phyloP scores from a whole-genome alignment of 2,113 vertebrate species.

The Rhinolophus ferrumequinum region DNA sequence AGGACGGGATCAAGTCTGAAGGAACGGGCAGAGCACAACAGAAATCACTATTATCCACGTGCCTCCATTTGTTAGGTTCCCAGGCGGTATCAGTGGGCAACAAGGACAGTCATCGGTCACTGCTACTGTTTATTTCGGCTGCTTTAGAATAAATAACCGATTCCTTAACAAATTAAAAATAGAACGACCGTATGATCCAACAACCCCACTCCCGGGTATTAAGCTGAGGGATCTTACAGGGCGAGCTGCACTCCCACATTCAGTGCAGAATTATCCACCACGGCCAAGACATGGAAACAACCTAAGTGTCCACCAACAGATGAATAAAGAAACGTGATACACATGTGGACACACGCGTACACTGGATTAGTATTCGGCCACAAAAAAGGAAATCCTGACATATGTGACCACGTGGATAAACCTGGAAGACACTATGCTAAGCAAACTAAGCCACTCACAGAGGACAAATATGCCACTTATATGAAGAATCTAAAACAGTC shows the following conservation, averaged over 20 bases:
- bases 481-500: background rate
- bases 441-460: background rate
- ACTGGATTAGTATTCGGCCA: background rate
- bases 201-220: background rate
- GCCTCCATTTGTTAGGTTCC: background rate
- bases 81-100: too few species aligned
- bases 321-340: background rate
- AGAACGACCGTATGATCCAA: background rate
- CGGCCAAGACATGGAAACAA: background rate
- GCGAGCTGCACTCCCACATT: background rate
- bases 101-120: fast-evolving
- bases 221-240: background rate
- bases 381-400: background rate
- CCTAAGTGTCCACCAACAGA: fast-evolving
- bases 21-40: fast-evolving
- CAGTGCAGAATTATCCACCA: background rate
- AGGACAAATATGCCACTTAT: background rate
- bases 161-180: background rate
- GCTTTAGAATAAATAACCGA: background rate
- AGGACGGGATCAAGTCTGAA: background rate
- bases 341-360: too few species aligned
- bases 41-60: background rate
- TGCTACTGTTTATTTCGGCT: background rate
- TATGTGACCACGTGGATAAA: background rate
- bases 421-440: background rate